Percentiles rank a stretch among this genome's conserved stretches.
Conservation (phyloP, 2,888 invertebrate species). For the Eretmocerus hayati region DNA sequence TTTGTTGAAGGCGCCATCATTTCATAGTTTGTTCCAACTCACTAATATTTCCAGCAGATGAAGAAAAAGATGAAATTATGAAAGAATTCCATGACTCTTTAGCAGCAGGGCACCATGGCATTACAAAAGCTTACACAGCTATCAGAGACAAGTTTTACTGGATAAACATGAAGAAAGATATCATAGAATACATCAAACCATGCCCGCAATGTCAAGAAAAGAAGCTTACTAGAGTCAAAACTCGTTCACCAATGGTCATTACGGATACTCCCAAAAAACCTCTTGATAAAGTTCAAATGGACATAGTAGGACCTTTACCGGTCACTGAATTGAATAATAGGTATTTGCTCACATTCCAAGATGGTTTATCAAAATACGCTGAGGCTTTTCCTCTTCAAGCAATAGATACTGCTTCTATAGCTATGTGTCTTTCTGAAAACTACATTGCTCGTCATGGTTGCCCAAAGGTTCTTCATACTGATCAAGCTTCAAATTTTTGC, state of each 20-base stretch:
- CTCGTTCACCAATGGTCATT: neutral
- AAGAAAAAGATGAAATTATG: neutral
- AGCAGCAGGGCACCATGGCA: neutral
- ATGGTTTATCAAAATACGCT: neutral
- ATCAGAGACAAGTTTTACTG: neutral
- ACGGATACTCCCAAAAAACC: neutral
- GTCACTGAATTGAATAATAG: neutral
- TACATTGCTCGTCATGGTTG: neutral
- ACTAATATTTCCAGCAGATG: neutral
- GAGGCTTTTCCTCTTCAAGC: neutral
- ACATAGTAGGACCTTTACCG: neutral
- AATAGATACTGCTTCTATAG: neutral
- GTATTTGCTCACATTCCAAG: slow-evolving; percentile 1
- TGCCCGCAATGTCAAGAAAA: neutral
- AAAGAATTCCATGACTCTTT: neutral
- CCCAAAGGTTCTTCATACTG: neutral
- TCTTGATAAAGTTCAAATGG: neutral
- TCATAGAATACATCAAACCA: neutral
- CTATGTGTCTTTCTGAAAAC: neutral
- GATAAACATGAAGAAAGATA: neutral
- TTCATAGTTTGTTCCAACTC: neutral
- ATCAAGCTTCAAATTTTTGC: neutral
- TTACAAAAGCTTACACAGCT: neutral
- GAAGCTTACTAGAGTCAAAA: neutral
- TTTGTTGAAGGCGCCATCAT: neutral